phyloP scores from a whole-genome alignment of 2,113 vertebrate species.

The Myiopsitta monachus region DNA sequence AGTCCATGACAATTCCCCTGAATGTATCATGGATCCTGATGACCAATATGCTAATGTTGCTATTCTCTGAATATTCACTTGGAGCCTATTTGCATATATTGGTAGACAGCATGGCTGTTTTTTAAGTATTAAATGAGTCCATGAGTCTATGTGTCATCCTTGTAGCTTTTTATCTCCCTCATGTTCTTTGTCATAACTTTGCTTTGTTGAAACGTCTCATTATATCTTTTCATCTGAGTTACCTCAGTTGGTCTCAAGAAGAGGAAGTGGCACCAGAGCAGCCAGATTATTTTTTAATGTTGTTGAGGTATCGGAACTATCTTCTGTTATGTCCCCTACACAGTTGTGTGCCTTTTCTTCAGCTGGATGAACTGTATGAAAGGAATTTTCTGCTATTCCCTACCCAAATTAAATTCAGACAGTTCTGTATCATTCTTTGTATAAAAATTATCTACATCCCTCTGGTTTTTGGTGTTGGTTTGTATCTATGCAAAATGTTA shows the following conservation, averaged over 20 bases:
- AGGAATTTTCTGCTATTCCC: not conserved
- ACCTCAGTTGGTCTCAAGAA: not conserved
- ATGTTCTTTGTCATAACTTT: not conserved
- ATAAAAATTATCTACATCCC: not conserved
- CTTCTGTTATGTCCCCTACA: not conserved
- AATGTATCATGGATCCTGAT: not conserved
- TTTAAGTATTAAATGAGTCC: not conserved
- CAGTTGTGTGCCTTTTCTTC: not conserved
- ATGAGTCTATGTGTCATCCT: not conserved
- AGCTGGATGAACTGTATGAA: not conserved
- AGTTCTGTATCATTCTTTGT: not conserved
- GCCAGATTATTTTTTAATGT: not conserved
- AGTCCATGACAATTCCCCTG: not conserved
- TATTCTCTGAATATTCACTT: not conserved
- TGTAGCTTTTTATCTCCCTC: not conserved
- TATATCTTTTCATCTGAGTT: not conserved
- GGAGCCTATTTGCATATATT: not conserved
- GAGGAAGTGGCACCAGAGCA: not conserved
- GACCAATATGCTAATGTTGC: not conserved
- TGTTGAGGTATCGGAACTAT: not conserved
- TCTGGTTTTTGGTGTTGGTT: not conserved
- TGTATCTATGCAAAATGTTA: not conserved
- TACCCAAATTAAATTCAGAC: not conserved
- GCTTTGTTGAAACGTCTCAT: not conserved
- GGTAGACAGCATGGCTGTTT: not conserved